Percentiles rank a stretch among this genome's conserved stretches.
These are phyloP conservation scores for Globia sparganii DNA, from an alignment of 2,888 invertebrate genomes.

Conservation along the genomic window DNA sequence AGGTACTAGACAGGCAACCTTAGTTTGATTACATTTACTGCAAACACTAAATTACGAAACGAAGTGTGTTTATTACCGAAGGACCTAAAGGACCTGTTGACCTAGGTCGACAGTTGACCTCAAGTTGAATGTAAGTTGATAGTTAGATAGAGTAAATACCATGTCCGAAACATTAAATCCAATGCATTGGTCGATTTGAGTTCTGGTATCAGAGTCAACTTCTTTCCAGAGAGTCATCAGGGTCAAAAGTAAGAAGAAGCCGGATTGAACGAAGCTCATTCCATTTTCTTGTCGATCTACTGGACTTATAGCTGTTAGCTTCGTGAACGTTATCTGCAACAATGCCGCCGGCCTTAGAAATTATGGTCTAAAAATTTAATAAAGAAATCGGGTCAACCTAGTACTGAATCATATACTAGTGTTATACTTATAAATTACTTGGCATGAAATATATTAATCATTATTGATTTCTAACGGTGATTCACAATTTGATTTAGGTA, in stretches of 20 bases:
- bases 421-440: not conserved
- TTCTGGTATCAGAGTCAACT: constrained; percentile 76
- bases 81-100: not conserved
- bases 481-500: not conserved
- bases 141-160: constrained; percentile 69
- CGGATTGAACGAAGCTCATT: constrained; percentile 86
- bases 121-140: not conserved
- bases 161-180: constrained; percentile 71
- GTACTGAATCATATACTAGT: not conserved
- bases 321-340: constrained; percentile 80
- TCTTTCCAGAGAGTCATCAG: constrained; percentile 80
- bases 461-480: not conserved
- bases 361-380: not conserved
- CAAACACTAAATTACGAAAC: not conserved
- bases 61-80: not conserved
- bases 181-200: constrained; percentile 79
- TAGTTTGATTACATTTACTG: constrained; percentile 15
- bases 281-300: constrained; percentile 79
- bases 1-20: not conserved
- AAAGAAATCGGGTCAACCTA: not conserved
- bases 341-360: constrained; percentile 2
- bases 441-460: not conserved
- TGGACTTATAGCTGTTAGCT: constrained; percentile 75
- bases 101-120: too few species aligned
- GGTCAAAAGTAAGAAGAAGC: constrained; percentile 80